Base-by-base conservation (phyloP, 1,140 invertebrate genomes). In the Alviniconcha marisindica region DNA sequence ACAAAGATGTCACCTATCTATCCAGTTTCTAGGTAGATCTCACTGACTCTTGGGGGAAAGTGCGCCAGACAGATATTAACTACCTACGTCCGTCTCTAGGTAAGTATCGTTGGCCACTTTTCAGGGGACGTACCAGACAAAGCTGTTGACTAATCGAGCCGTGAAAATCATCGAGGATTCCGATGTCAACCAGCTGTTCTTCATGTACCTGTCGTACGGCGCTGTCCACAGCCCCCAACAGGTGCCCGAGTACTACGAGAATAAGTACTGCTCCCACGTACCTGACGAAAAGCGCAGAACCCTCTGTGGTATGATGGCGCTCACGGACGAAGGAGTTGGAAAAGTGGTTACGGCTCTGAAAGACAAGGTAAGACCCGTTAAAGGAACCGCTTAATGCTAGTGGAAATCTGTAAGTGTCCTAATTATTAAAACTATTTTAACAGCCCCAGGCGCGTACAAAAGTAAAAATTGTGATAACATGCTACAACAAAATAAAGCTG, bases 231-330 rank as follows among this genome's bases (percentile, higher is more conserved):
- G 76, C 5, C 88, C 88, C 21, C 40, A 86, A 3, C 81, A 92
- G 86, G 91, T 93, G 3, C 91, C 92, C 2, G 54, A 87, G 14
- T 81, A 84, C 28, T 91, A 91, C 85, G 84, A 83, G 73, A 82
- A n/a, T n/a, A 71, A 10, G 10, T 40, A 42, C 36, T 71, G 69
- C 69, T 15, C 28, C 36, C 36, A 71, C 69, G 24, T 71, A 33
- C 38, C 69, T 18, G 36, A 71, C 33, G 24, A 21, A 1, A 24
- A 33, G 12, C 7, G 69, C 33, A 5, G 69, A 3, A 42, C 40
- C 36, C 69, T 40, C 69, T 74, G 51, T 36, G 88, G 86, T 28
- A 89, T 89, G 88, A 86, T 88, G 1, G 85, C 86, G 12, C 87
- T 86, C 12, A 31, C 88, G 60, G 88, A 89, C 60, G 88, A 87